Conservation (phyloP, 2,888 invertebrate genomes). For the Xylota segnis region DNA sequence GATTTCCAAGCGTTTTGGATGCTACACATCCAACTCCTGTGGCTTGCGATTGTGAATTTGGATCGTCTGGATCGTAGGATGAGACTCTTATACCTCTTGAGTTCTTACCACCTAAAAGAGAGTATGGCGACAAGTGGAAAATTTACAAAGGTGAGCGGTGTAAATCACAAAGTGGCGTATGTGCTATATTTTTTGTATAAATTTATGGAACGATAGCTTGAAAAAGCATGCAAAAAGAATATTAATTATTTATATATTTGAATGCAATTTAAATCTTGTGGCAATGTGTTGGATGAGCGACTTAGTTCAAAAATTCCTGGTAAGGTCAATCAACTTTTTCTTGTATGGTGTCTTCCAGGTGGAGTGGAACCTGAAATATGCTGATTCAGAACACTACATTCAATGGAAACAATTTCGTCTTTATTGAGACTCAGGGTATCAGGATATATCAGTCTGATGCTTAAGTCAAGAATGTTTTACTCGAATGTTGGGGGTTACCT, state of each 20-base stretch:
- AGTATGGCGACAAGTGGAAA: constrained; percentile 61
- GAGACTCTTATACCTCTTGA: constrained; percentile 88
- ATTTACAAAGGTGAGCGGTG: constrained; percentile 51
- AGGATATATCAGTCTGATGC: no score
- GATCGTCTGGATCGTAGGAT: constrained; percentile 89
- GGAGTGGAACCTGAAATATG: no score
- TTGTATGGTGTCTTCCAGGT: no score
- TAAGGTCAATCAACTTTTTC: no score
- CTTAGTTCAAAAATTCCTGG: no score
- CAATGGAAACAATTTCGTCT: no score
- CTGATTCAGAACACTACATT: no score
- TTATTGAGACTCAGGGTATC: no score
- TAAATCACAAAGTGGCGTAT: constrained; percentile 32
- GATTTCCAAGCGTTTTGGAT: constrained; percentile 84
- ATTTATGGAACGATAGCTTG: background rate
- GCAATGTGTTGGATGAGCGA: no score
- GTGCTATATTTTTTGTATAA: constrained; percentile 5
- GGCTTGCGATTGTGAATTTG: constrained; percentile 82
- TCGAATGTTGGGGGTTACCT: no score
- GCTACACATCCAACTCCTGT: constrained; percentile 84
- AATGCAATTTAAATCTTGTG: no score
- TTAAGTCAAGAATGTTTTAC: no score
- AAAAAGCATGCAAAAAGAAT: constrained; percentile 9
- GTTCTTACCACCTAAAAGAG: constrained; percentile 86
- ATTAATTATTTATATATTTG: background rate